A percentile compares a stretch with the other conserved stretches of the same genome.
Conservation (phyloP, 2,797 vertebrate genomes). For the Champsocephalus gunnari region DNA sequence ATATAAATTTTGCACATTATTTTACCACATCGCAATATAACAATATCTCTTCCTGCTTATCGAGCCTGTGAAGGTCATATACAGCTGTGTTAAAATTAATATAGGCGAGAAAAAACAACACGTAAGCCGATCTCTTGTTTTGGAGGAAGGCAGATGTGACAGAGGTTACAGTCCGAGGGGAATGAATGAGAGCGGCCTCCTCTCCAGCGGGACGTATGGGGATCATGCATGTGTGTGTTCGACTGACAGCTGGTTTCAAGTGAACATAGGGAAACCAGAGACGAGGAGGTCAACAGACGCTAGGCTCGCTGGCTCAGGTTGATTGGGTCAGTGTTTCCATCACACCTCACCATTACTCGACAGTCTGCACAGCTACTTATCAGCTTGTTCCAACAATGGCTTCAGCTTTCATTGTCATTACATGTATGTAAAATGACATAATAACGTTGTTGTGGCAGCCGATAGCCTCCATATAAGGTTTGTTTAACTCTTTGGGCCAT, state of each 20-base stretch:
- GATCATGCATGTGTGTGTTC: slow-evolving; percentile 39
- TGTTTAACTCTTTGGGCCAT: slow-evolving; percentile 42
- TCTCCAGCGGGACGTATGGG: slow-evolving; percentile 30
- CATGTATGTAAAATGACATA: not conserved
- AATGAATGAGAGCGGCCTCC: slow-evolving; percentile 50
- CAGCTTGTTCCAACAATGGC: not conserved
- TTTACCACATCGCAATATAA: slow-evolving; percentile 23
- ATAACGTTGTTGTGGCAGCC: not conserved
- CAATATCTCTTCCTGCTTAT: not conserved
- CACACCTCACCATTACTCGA: slow-evolving; percentile 61
- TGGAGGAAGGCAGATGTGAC: slow-evolving; percentile 64
- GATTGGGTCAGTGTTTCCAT: slow-evolving; percentile 79
- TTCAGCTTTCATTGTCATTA: not conserved
- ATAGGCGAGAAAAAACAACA: slow-evolving; percentile 36
- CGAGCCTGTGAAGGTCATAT: not conserved
- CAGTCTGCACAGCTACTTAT: not conserved
- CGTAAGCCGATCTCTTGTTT: slow-evolving; percentile 70
- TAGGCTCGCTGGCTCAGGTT: slow-evolving; percentile 66
- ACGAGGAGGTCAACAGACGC: slow-evolving; percentile 65
- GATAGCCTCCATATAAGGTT: slow-evolving; percentile 5
- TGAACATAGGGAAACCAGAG: slow-evolving; percentile 76
- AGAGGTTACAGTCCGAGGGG: slow-evolving; percentile 42
- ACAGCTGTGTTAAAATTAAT: slow-evolving; percentile 5
- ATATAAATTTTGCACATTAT: slow-evolving; percentile 39
- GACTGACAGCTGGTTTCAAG: slow-evolving; percentile 73